Evolutionary conservation across 2,888 invertebrate species (phyloP), one percentile per base, ranked within the genome.

Genomic region (Pimpla rufipes): DNA sequence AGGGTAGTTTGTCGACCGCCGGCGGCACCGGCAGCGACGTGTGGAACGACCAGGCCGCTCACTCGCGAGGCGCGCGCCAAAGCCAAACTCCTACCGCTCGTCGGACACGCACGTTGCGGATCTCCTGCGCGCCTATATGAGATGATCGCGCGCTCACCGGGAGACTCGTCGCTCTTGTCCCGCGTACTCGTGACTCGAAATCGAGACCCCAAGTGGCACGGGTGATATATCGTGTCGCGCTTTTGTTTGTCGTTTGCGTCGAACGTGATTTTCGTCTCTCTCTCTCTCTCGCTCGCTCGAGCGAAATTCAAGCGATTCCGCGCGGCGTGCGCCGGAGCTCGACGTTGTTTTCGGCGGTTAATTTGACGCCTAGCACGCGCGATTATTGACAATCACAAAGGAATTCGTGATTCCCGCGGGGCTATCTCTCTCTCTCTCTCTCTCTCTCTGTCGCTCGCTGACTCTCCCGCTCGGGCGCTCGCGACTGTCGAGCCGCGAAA

Each of bases 71-170:
- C 35, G 71, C 76, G 81, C 68, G 42, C 62, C 37, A 37, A 73
- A 40, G 66, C 59, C 21, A 35, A 40, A n/a, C n/a, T n/a, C n/a
- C n/a, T n/a, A 8, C 42, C 8, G 55, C 57, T 62, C n/a, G n/a
- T 74, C 37, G 67, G 16, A 52, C 67, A 81, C 67, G n/a, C n/a
- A 18, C 67, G 76, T 57, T 57, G 76, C 55, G 23, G 50, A 47
- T 8, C 59, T 62, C 73, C n/a, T n/a, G n/a, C n/a, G n/a, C n/a
- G 68, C 66, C 23, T 45, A 23, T 71, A n/a, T n/a, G 79, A 79
- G 59, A 84, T 84, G 83, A 84, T 84, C 83, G 80, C 80, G 73
- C 50, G 64, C 70, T 78, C 73, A 42, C 6, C 73, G 52, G 68
- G 55, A 62, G 35, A 68, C 47, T 55, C 73, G 35, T 67, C 76